Evolutionary conservation across 1,140 invertebrate species (phyloP), one percentile per base, ranked within the genome.

Genomic region (Drosophila seguyi): DNA sequence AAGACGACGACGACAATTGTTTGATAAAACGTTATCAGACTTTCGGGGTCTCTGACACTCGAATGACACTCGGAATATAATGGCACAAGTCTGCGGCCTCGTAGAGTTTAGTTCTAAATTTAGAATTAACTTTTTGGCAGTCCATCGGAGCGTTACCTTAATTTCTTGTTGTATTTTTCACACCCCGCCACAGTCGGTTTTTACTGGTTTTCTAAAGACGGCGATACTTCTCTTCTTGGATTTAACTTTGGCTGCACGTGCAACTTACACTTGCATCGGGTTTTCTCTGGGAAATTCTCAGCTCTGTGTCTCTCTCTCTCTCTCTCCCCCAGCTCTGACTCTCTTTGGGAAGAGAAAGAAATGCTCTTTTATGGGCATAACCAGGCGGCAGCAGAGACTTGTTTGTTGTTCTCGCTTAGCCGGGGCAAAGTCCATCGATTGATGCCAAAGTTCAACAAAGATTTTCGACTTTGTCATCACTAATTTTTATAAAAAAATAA

Each of bases 101-200:
- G 13, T 55, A 39, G 39, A 36, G 67, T 42, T 25, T 14, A 8
- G 8, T 55, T 81, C 79, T 65, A 81, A 72, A 77, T 66, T 79
- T 69, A 47, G 63, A 59, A 34, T 4, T 34, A 45, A 39, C 18
- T 47, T 66, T 80, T 78, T 78, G 74, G 60, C 65, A 81, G 61
- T 55, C 45, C 58, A 67, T 75, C 69, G 68, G 42, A 85, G 81
- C 82, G 74, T 85, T 69, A 81, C 65, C 42, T 69, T 59, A 68
- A 86, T 50, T 38, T 38, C 36, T 7, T 45, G 25, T 39, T 61
- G 27, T 38, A 22, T 58, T 44, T 45, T 69, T 34, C 41, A 20
- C 16, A 31, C 41, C 27, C 39, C 27, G 11, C 2, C 27, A 14
- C 2, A n/a, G 50, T 20, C 10, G 20, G 50, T 48, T 53, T 34